phyloP scores from a whole-genome alignment of 2,888 invertebrate species.

The Perizoma flavofasciatum region DNA sequence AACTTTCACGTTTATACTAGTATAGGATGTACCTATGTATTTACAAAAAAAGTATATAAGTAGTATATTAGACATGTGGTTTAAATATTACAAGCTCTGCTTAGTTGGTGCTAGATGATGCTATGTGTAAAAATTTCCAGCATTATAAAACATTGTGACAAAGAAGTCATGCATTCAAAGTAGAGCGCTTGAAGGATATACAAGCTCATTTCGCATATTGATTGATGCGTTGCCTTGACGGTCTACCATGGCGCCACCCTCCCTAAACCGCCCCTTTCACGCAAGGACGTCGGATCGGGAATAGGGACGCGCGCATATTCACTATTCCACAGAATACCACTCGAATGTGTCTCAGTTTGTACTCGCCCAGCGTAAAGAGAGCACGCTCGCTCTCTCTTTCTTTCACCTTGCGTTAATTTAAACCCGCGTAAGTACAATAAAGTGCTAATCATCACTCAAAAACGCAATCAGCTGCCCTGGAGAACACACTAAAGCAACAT shows the following conservation, averaged over 20 bases:
- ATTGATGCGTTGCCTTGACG: constrained; percentile 78
- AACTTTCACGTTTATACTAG: too few species aligned
- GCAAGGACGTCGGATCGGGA: constrained; percentile 74
- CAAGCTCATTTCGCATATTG: constrained; percentile 79
- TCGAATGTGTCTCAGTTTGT: constrained; percentile 61
- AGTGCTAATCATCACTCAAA: constrained; percentile 49
- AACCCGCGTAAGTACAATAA: constrained; percentile 59
- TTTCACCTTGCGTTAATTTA: constrained; percentile 43
- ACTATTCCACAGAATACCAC: constrained; percentile 57
- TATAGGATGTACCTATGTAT: too few species aligned
- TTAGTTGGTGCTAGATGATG: too few species aligned
- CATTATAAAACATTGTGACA: not conserved
- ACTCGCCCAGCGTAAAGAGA: constrained; percentile 60
- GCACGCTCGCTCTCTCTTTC: constrained; percentile 51
- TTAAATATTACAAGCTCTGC: too few species aligned
- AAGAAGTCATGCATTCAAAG: constrained; percentile 26
- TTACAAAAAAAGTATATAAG: too few species aligned
- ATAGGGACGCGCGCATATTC: constrained; percentile 80
- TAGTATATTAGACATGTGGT: too few species aligned
- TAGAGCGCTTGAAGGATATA: constrained; percentile 49
- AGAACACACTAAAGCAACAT: constrained; percentile 68
- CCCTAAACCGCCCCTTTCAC: constrained; percentile 74
- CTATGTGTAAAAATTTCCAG: not conserved
- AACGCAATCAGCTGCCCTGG: constrained; percentile 59
- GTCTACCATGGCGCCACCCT: constrained; percentile 77